Evolutionary conservation across 2,113 vertebrate species (phyloP).

Genomic region (Gobius niger): DNA sequence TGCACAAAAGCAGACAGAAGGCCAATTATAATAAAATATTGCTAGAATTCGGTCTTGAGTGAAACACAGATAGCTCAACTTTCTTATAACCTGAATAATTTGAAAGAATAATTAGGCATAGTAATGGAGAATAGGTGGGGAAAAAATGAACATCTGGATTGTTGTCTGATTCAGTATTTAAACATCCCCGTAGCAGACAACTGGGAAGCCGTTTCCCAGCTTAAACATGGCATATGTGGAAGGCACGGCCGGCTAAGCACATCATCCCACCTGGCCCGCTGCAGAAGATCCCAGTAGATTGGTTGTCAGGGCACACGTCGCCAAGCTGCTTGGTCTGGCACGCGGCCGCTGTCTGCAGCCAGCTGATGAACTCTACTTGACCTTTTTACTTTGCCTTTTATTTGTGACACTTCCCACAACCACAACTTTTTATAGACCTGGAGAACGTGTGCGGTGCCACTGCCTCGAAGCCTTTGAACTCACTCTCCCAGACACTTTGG

Average conservation of each 20-base stretch:
- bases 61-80: background rate
- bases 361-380: slow-evolving; percentile 49
- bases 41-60: slow-evolving; percentile 9
- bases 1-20: slow-evolving; percentile 22
- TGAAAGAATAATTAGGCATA: background rate
- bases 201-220: slow-evolving; percentile 36
- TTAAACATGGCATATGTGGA: slow-evolving; percentile 65
- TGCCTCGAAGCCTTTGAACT: slow-evolving; percentile 16
- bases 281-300: slow-evolving; percentile 55
- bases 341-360: slow-evolving; percentile 43
- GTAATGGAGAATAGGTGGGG: slow-evolving; percentile 10
- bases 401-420: slow-evolving; percentile 18
- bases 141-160: slow-evolving; percentile 40
- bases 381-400: slow-evolving; percentile 28
- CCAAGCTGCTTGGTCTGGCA: slow-evolving; percentile 56
- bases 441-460: slow-evolving; percentile 21
- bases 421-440: slow-evolving; percentile 7
- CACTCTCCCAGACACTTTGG: slow-evolving; percentile 7
- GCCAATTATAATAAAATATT: slow-evolving; percentile 43
- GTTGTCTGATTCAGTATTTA: slow-evolving; percentile 39
- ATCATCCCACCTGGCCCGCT: slow-evolving; percentile 66
- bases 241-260: slow-evolving; percentile 60
- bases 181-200: slow-evolving; percentile 28
- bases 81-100: background rate
- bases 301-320: slow-evolving; percentile 47